These are phyloP conservation scores for Tachycineta bicolor DNA, from an alignment of 2,113 vertebrate species.

Conservation along the genomic window DNA sequence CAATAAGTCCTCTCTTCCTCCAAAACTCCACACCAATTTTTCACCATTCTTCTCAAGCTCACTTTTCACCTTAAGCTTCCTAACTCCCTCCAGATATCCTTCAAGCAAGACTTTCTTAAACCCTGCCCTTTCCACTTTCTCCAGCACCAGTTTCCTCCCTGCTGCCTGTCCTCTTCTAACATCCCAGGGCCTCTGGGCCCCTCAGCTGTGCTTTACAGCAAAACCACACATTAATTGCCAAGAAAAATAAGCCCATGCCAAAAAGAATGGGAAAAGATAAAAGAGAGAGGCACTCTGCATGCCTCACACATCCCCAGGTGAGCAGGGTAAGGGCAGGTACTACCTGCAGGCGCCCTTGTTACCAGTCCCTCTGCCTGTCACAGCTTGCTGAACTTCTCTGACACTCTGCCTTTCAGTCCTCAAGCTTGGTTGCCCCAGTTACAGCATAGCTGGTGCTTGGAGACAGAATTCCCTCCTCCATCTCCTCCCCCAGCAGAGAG, in stretches of 20 bases:
- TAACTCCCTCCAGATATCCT: neutral
- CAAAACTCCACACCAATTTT: neutral
- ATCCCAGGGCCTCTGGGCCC: neutral
- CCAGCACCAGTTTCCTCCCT: neutral
- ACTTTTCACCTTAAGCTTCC: neutral
- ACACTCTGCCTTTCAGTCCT: neutral
- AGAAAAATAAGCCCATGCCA: neutral
- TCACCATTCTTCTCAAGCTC: neutral
- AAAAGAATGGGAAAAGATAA: neutral
- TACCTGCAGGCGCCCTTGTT: neutral
- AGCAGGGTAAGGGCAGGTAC: neutral
- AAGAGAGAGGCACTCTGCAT: neutral
- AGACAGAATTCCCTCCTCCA: conserved; percentile 29
- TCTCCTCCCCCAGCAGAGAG: neutral
- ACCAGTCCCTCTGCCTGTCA: neutral
- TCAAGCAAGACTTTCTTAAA: neutral
- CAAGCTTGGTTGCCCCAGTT: neutral
- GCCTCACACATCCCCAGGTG: neutral
- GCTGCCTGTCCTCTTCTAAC: neutral
- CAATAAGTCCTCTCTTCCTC: neutral
- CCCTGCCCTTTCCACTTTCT: neutral
- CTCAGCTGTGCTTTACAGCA: neutral
- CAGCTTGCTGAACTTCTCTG: neutral
- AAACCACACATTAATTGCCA: neutral
- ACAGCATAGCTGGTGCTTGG: conserved; percentile 45